Evolutionary conservation across 2,797 vertebrate species (phyloP), one percentile per base, ranked within the genome.

Genomic region (Lates japonicus): DNA sequence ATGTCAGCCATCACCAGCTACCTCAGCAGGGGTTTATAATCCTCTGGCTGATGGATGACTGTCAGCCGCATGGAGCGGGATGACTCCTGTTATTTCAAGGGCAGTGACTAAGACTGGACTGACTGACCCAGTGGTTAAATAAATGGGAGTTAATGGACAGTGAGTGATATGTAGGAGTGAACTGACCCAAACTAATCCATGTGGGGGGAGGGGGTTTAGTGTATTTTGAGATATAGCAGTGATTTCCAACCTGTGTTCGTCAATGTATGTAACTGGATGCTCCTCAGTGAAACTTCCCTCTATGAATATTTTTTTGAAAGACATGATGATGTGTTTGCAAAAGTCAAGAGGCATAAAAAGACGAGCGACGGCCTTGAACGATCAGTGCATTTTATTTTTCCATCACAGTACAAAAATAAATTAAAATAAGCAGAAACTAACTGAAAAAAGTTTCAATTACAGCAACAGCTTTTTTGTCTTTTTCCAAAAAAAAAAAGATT

Each of bases 341-440:
- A n/a, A 54, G 51, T 13, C 22, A 14, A 6, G 22, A 54, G 51
- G 51, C 51, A 29, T 0, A 58, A 75, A 70, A 84, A 86, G 73
- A 85, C 86, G 11, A 75, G 46, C 39, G 73, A 85, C 29, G 63
- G 74, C 90, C 90, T 94, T 95, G 95, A 97, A 98, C 95, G 95
- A 95, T 98, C 97, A 97, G 97, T 98, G 97, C 97, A 96, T 97
- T 99, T 99, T 98, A 98, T 98, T 98, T 85, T 97, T 94, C 90
- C 96, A 97, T 97, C 97, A 99, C 98, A 95, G 98, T 99, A 99
- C 98, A 99, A 99, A 99, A 99, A 98, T 99, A 99, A 99, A 99
- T 98, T n/a, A n/a, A n/a, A n/a, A n/a, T n/a, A n/a, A n/a, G n/a
- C n/a, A n/a, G n/a, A n/a, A n/a, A n/a, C n/a, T n/a, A n/a, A 97